Conservation (phyloP, 2,797 vertebrate species). For the Xenopus petersii region DNA sequence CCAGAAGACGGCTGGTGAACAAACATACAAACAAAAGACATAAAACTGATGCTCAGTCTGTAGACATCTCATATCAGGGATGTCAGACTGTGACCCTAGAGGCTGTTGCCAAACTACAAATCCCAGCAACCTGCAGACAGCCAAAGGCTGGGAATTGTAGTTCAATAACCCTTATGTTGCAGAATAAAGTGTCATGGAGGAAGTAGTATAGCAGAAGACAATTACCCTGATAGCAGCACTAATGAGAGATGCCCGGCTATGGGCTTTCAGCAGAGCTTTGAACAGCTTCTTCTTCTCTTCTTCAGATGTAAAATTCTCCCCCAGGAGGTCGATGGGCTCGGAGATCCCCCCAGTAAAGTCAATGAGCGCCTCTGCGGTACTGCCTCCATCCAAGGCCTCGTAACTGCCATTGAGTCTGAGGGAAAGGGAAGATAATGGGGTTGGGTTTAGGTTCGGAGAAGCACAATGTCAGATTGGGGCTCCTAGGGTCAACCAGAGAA, state of each 20-base stretch:
- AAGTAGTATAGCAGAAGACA: background rate
- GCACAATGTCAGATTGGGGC: no score
- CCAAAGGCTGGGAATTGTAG: background rate
- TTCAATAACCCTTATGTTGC: no score
- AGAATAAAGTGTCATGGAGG: no score
- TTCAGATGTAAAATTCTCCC: conserved; percentile 46
- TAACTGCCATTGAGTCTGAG: conserved; percentile 77
- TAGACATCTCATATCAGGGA: no score
- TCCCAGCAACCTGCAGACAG: no score
- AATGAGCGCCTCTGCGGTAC: conserved; percentile 77
- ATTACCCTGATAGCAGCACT: conserved; percentile 77
- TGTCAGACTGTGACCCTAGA: no score
- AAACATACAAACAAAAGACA: background rate
- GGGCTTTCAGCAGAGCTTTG: conserved; percentile 66
- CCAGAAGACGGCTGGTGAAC: conserved; percentile 67
- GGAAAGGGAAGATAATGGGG: background rate
- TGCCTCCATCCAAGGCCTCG: conserved; percentile 79
- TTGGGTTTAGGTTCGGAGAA: no score
- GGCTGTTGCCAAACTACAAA: background rate
- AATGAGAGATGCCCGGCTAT: conserved; percentile 70
- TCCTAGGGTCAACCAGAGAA: no score
- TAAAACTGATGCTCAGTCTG: no score
- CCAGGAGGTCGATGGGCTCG: conserved; percentile 64
- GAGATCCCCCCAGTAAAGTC: conserved; percentile 82
- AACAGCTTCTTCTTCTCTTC: conserved; percentile 64